phyloP scores from a whole-genome alignment of 2,888 invertebrate genomes.

The Drosophila barbarae region DNA sequence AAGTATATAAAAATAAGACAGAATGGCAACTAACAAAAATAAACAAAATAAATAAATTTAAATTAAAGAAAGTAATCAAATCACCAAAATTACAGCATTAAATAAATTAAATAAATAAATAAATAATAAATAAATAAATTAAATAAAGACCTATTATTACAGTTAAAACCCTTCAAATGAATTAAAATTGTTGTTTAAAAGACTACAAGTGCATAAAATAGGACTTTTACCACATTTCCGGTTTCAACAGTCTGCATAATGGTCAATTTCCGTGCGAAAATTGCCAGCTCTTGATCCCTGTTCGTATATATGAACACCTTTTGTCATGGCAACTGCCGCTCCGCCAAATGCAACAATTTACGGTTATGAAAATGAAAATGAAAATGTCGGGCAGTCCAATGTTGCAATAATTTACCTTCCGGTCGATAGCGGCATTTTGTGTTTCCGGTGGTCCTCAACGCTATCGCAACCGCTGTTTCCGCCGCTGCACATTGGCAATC shows the following conservation, averaged over 20 bases:
- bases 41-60: neutral
- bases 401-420: slow-evolving; percentile 74
- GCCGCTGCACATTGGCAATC: slow-evolving; percentile 54
- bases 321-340: slow-evolving; percentile 14
- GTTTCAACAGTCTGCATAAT: slow-evolving; percentile 23
- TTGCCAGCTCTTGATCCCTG: slow-evolving; percentile 10
- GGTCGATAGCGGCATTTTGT: slow-evolving; percentile 68
- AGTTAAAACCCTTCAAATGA: neutral
- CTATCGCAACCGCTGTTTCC: slow-evolving; percentile 60
- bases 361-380: slow-evolving; percentile 67
- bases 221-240: slow-evolving; percentile 19
- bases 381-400: slow-evolving; percentile 57
- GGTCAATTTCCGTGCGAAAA: slow-evolving; percentile 25
- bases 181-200: neutral
- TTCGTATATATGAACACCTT: slow-evolving; percentile 15
- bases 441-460: slow-evolving; percentile 61
- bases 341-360: slow-evolving; percentile 45
- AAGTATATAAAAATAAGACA: too few species aligned
- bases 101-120: too few species aligned
- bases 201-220: neutral
- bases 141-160: neutral
- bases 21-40: too few species aligned
- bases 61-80: neutral
- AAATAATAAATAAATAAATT: too few species aligned
- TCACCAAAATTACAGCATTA: neutral